phyloP scores from a whole-genome alignment of 2,797 vertebrate genomes.

The Psittacula derbiana region DNA sequence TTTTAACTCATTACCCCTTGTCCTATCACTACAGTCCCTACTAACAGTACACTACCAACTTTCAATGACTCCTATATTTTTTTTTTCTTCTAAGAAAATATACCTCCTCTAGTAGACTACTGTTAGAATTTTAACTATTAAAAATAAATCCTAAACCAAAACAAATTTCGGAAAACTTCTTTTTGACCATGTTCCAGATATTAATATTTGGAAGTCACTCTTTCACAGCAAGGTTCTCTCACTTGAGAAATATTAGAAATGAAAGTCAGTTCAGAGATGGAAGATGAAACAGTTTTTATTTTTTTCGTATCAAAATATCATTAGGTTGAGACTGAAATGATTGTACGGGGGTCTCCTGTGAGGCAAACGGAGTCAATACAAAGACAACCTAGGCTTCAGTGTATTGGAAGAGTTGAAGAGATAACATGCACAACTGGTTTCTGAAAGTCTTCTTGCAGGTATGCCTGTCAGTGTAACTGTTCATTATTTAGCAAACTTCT shows the following conservation, averaged over 20 bases:
- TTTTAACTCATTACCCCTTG: too few relatives aligned
- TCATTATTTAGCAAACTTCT: neutral
- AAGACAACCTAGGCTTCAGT: neutral
- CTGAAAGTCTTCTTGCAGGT: neutral
- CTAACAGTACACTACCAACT: neutral
- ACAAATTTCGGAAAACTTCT: fast-evolving
- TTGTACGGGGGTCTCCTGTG: neutral
- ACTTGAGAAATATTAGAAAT: neutral
- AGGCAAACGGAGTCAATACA: neutral
- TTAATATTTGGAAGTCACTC: neutral
- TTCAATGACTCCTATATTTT: neutral
- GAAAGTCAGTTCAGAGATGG: neutral
- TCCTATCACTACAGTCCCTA: too few relatives aligned
- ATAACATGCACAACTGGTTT: neutral
- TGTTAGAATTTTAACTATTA: fast-evolving
- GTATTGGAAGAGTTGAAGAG: neutral
- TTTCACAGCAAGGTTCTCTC: neutral
- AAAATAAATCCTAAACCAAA: neutral
- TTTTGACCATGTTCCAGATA: neutral
- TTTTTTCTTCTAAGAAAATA: neutral
- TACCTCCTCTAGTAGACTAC: neutral
- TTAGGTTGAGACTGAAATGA: neutral
- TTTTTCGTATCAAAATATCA: neutral
- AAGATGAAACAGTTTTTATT: neutral
- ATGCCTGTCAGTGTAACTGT: too few relatives aligned